These are phyloP conservation scores for Corythornis cristatus DNA, from an alignment of 2,113 vertebrate genomes.

Conservation along the genomic window DNA sequence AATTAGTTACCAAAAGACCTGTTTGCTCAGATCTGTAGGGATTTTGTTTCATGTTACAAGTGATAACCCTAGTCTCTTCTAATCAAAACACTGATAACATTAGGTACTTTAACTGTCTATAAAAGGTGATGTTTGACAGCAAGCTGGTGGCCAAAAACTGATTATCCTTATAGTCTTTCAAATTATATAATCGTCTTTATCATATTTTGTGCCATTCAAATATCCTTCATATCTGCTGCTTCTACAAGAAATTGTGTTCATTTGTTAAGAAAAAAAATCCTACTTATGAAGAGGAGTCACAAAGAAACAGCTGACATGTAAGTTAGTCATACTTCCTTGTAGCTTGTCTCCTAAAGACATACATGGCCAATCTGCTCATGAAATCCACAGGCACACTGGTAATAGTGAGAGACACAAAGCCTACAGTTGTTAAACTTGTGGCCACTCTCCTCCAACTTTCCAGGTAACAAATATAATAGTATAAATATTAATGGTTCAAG, in stretches of 20 bases:
- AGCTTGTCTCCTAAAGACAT: conserved; percentile 24
- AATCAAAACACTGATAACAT: not conserved
- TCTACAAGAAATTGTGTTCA: not conserved
- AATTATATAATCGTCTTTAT: not conserved
- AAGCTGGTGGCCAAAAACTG: conserved; percentile 1
- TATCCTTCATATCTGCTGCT: not conserved
- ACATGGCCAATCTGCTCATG: conserved; percentile 18
- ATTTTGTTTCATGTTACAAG: not conserved
- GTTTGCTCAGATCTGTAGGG: not conserved
- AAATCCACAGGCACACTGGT: not conserved
- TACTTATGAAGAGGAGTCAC: not conserved
- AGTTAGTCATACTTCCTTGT: conserved; percentile 60
- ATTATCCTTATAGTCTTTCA: not conserved
- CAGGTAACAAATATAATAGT: not conserved
- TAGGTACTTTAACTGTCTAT: not conserved
- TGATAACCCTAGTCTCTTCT: not conserved
- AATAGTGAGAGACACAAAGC: not conserved
- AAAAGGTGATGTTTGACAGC: not conserved
- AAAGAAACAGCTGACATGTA: conserved; percentile 37
- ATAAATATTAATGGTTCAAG: not conserved
- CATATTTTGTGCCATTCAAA: not conserved
- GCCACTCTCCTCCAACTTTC: not conserved
- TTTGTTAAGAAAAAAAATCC: not conserved
- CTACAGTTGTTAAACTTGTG: not conserved
- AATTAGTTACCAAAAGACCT: not conserved